Base-by-base conservation (phyloP, 2,888 invertebrate genomes). In the Dichetophora obliterata region DNA sequence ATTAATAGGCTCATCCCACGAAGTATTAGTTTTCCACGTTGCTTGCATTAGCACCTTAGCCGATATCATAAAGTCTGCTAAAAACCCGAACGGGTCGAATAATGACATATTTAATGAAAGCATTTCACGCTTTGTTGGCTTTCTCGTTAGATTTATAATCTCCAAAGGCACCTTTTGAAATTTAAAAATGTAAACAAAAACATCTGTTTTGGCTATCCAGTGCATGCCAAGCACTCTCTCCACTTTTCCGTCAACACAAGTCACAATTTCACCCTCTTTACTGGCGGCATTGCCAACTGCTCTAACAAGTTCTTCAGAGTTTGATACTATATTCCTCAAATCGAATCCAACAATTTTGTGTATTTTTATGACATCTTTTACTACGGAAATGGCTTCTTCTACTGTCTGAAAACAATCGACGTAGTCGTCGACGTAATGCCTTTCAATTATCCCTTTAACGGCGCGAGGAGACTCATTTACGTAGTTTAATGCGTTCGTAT, bases 11-110 rank as follows among this genome's bases (percentile, higher is more conserved):
- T 69, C 19, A 22, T 71, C 75, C 78, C 73, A 78, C 9, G 43
- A 37, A 6, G 76, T 59, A 37, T 63, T 14, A 16, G 50, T 19
- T 65, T 77, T 77, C 78, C 76, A 78, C 14, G 75, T 16, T 2
- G 65, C n/a, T n/a, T 78, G 75, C 31, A 78, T 31, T 16, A 78
- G 14, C 19, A 68, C 31, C 27, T 77, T 79, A 1, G 72, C 43
- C 14, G 48, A 50, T 6, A 81, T 65, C 3, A 80, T 82, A 27
- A 81, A 80, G 0, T 84, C 83, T 0, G 79, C 69, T 0, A 83
- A 73, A 8, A 84, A 70, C 0, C 83, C 84, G 0, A 84, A 71
- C 0, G 83, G 84, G 63, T 85, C 83, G 70, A 80, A 85, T 2
- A 84, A 37, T 0, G 84, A 82, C 83, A 85, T 85, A 3, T 82